Evolutionary conservation across 2,113 vertebrate species (phyloP).

Genomic region (Choloepus hoffmanni): DNA sequence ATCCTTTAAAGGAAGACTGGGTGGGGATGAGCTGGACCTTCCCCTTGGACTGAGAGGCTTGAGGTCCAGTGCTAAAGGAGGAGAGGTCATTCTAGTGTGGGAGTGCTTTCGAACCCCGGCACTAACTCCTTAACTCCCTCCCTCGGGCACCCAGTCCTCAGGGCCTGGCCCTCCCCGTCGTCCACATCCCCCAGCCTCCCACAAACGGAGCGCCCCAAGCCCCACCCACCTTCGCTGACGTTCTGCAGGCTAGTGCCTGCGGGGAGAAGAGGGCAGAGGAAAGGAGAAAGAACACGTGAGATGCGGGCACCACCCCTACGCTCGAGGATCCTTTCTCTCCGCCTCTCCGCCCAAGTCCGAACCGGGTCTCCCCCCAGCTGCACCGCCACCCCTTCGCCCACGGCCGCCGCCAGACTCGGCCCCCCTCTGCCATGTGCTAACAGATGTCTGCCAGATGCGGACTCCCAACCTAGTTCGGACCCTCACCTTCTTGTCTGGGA

Average conservation of each 20-base stretch:
- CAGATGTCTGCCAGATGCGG: no score
- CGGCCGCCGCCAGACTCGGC: no score
- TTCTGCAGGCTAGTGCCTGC: not conserved
- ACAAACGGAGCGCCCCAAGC: not conserved
- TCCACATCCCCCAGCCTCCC: not conserved
- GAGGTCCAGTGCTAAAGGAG: accelerated
- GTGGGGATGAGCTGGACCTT: not conserved
- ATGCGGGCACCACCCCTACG: not conserved
- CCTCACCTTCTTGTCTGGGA: no score
- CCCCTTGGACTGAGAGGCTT: not conserved
- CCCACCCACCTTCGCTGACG: not conserved
- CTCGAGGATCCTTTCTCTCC: no score
- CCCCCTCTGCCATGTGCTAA: no score
- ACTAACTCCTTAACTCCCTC: not conserved
- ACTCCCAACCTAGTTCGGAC: no score
- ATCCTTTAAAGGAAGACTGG: not conserved
- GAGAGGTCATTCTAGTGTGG: not conserved
- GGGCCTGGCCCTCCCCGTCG: accelerated
- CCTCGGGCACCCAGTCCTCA: not conserved
- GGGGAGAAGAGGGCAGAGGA: not conserved
- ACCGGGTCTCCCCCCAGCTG: no score
- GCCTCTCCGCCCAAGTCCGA: no score
- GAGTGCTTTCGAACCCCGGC: no score
- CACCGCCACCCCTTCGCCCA: no score
- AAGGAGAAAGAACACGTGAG: not conserved